Evolutionary conservation across 2,797 vertebrate species (phyloP).

Genomic region (Lepilemur ruficaudatus): DNA sequence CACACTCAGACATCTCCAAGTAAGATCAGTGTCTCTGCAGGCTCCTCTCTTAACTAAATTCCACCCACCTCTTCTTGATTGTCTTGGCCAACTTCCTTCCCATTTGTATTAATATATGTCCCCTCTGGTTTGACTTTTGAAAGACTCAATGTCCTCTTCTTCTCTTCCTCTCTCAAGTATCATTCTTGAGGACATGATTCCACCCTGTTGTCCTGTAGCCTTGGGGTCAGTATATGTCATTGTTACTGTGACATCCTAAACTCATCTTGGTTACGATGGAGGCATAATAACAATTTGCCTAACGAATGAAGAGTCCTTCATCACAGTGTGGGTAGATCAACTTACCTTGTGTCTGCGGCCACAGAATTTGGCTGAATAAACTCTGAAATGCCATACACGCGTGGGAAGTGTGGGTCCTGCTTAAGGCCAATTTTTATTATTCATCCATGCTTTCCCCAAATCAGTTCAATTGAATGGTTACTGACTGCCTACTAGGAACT

Average conservation of each 20-base stretch:
- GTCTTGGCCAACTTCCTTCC: neutral
- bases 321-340: neutral
- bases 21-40: neutral
- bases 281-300: neutral
- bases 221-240: neutral
- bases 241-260: neutral
- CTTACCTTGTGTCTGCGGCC: neutral
- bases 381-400: neutral
- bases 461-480: constrained; percentile 28
- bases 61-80: neutral
- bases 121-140: neutral
- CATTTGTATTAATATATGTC: neutral
- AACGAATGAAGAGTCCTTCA: neutral
- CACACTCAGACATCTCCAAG: neutral
- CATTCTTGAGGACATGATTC: neutral
- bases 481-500: neutral
- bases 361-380: constrained; percentile 9
- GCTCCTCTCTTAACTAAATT: neutral
- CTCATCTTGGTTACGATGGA: neutral
- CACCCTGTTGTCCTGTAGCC: neutral
- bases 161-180: neutral
- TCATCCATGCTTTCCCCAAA: neutral
- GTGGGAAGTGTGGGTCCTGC: neutral
- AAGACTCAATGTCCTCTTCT: neutral
- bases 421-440: constrained; percentile 9